Conservation (phyloP, 2,888 invertebrate species). For the Melipona beecheii region DNA sequence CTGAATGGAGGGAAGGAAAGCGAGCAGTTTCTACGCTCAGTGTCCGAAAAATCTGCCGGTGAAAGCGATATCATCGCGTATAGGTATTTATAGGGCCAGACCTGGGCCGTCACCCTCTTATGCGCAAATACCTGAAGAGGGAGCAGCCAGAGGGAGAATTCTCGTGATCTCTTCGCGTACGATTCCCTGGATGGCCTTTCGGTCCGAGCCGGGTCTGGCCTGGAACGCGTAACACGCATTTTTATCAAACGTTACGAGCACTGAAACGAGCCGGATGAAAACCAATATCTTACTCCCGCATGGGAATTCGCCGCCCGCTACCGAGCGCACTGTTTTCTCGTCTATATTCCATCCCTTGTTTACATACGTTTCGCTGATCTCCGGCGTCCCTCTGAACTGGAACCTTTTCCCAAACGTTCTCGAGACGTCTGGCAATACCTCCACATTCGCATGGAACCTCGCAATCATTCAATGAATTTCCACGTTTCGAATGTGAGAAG, state of each 20-base stretch:
- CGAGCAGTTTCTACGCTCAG: not conserved
- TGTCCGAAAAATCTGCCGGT: slow-evolving; percentile 64
- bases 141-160: slow-evolving; percentile 79
- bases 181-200: slow-evolving; percentile 82
- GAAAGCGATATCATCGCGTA: slow-evolving; percentile 61
- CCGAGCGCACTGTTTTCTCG: slow-evolving; percentile 63
- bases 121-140: slow-evolving; percentile 70
- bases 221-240: slow-evolving; percentile 84
- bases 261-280: slow-evolving; percentile 83
- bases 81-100: slow-evolving; percentile 70
- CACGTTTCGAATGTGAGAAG: not conserved
- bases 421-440: slow-evolving; percentile 21
- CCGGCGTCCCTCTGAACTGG: slow-evolving; percentile 49
- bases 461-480: not conserved
- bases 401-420: slow-evolving; percentile 47
- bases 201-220: slow-evolving; percentile 76
- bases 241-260: slow-evolving; percentile 84
- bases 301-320: slow-evolving; percentile 78
- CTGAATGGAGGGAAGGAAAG: too few relatives aligned
- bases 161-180: slow-evolving; percentile 82
- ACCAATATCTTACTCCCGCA: slow-evolving; percentile 83
- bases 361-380: slow-evolving; percentile 70
- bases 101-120: slow-evolving; percentile 71
- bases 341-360: slow-evolving; percentile 69
- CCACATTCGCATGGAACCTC: not conserved